Conservation (phyloP, 2,113 vertebrate genomes). For the Electrona antarctica region DNA sequence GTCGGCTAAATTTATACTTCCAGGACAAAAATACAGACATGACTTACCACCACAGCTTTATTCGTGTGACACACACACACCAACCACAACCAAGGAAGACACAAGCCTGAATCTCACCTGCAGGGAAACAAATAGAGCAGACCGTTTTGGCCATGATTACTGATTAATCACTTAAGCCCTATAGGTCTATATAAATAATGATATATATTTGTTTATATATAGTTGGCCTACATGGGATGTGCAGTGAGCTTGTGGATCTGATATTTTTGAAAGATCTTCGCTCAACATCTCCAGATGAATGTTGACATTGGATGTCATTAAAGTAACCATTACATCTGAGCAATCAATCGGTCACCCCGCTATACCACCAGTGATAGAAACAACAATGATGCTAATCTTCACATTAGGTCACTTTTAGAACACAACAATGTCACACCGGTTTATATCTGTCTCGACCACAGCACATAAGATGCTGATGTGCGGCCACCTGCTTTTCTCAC, state of each 20-base stretch:
- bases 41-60: conserved; percentile 42
- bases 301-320: not conserved
- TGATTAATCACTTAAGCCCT: conserved; percentile 4
- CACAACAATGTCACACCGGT: conserved; percentile 29
- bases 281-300: no score
- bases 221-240: no score
- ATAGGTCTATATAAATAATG: no score
- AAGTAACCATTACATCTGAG: conserved; percentile 3
- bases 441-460: conserved; percentile 24
- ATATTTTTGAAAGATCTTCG: no score
- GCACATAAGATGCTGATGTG: conserved; percentile 24
- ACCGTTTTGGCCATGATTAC: not conserved
- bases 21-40: conserved; percentile 57
- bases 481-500: conserved; percentile 13
- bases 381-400: conserved; percentile 35
- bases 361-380: conserved; percentile 19
- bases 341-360: not conserved
- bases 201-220: no score
- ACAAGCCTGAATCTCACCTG: conserved; percentile 28
- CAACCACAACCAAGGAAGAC: conserved; percentile 41
- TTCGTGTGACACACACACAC: conserved; percentile 24
- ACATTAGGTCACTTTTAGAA: conserved; percentile 34
- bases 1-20: conserved; percentile 54
- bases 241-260: no score
- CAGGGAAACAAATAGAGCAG: no score